These are phyloP conservation scores for Rhinoderma darwinii DNA, from an alignment of 2,113 vertebrate species.

Conservation along the genomic window DNA sequence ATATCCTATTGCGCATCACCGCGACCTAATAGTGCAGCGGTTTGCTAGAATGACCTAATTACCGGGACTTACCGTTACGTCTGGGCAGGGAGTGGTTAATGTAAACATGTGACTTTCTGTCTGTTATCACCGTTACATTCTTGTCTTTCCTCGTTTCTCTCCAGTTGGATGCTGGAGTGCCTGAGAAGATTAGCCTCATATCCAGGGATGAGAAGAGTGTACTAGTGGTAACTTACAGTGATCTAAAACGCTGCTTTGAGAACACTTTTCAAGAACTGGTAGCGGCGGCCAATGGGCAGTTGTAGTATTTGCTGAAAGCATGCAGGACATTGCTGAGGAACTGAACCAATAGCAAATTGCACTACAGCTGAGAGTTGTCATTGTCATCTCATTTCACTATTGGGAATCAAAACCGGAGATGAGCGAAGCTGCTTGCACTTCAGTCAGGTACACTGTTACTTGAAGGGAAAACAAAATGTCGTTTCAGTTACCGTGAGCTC, in stretches of 20 bases:
- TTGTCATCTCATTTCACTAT: slow-evolving; percentile 77
- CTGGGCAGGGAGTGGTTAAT: no score
- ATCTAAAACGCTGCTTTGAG: slow-evolving; percentile 99
- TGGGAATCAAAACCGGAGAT: slow-evolving; percentile 76
- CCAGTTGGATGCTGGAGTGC: slow-evolving; percentile 96
- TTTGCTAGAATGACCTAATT: no score
- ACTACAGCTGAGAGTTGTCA: slow-evolving; percentile 86
- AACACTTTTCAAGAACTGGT: slow-evolving; percentile 99
- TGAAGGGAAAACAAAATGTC: slow-evolving; percentile 85
- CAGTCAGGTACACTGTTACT: slow-evolving; percentile 97
- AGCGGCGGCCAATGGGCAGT: slow-evolving; percentile 89
- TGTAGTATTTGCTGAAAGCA: slow-evolving; percentile 88
- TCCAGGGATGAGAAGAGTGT: slow-evolving; percentile 98
- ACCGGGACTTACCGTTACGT: no score
- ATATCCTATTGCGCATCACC: no score
- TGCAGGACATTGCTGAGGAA: slow-evolving; percentile 76
- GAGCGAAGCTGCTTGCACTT: slow-evolving; percentile 83
- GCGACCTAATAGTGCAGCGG: no score
- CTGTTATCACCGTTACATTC: background rate
- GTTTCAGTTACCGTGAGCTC: slow-evolving; percentile 79
- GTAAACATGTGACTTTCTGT: no score
- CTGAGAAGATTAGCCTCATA: slow-evolving; percentile 98
- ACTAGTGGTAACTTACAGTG: slow-evolving; percentile 97
- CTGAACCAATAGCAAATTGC: slow-evolving; percentile 87
- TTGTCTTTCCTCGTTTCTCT: slow-evolving; percentile 47